Base-by-base conservation (phyloP, 2,888 invertebrate genomes). In the Drosophila greeni region DNA sequence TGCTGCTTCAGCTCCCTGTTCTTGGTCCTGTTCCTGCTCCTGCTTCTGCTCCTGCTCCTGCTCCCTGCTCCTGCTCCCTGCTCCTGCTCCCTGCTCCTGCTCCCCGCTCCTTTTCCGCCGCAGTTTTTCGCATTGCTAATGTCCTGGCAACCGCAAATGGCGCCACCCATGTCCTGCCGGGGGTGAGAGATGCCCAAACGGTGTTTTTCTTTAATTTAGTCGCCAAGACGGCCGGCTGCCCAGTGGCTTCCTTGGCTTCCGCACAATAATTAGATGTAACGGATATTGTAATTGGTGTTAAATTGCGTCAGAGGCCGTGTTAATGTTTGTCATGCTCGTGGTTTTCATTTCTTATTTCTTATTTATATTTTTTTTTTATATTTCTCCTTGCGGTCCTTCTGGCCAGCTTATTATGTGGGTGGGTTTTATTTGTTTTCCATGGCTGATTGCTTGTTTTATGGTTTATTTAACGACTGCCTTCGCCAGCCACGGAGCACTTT, bases 201-300 rank as follows among this genome's bases (percentile, higher is more conserved):
- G 68, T 78, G 76, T 82, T 85, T 77, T 84, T 72, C 79, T 84
- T 84, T 84, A 84, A 85, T 85, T 83, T 82, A 72, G 73, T 75
- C 75, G 68, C 48, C 53, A 37, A 54, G 57, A 20, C 51, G 47
- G 42, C 26, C 42, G 42, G 26, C 48, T 54, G 64, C 66, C 70
- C 74, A 84, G 75, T 74, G 80, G 81, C 84, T 80, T 78, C 71
- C 76, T 73, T 68, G 64, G 69, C 74, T 74, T 61, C 66, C 58
- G 67, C 71, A 75, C 76, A 82, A 86, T 87, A 88, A 87, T 88
- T 87, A 87, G 87, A 87, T 87, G 87, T 87, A 87, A 88, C 85
- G 87, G 86, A 87, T 88, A 87, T 88, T 87, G 87, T 87, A 88
- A 88, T 87, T 87, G 87, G 88, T 88, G 87, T 88, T 88, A 87